Evolutionary conservation across 2,888 invertebrate species (phyloP), one percentile per base, ranked within the genome.

Genomic region (Melipona bicolor): DNA sequence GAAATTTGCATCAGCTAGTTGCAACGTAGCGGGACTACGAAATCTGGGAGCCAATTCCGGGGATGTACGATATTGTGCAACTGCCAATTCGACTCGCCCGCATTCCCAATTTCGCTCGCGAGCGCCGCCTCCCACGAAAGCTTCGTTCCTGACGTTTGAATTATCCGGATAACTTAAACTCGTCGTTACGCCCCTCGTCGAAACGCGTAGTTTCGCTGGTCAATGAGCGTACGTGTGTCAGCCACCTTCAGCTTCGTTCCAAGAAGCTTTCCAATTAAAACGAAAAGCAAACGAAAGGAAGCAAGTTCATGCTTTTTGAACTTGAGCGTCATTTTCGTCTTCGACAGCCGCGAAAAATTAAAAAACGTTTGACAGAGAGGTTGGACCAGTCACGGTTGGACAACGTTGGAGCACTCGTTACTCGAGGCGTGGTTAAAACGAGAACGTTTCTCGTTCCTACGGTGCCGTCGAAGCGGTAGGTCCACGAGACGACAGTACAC

Each of bases 111-210:
- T 85, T 83, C 81, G 62, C 54, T 70, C 62, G 74, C 79, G 77
- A 81, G 65, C 76, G 75, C 69, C 76, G 72, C 70, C 56, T 64
- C 79, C 56, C 65, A n/a, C 36, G 64, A 77, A 71, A 64, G 54
- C 59, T 65, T 61, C 69, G 65, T 61, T 54, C 80, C 68, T 24
- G 64, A 72, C 77, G 61, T 61, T 68, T 76, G 78, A 86, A 85
- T 86, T 86, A 88, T 82, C 78, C 61, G 61, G 65, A 67, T 72
- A 83, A 83, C 61, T 75, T 78, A 86, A 81, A 62, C 79, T 64
- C 65, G 43, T 24, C 68, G 80, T 77, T 70, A 61, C 32, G 50
- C 68, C 69, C 68, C 43, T 32, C 50, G 21, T 56, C 27, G 56
- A n/a, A 17, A 32, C 59, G n/a, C 62, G 59, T n/a, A 52, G 56